Base-by-base conservation (phyloP, 64 coral and sea anemone species). In the Acropora yongei region DNA sequence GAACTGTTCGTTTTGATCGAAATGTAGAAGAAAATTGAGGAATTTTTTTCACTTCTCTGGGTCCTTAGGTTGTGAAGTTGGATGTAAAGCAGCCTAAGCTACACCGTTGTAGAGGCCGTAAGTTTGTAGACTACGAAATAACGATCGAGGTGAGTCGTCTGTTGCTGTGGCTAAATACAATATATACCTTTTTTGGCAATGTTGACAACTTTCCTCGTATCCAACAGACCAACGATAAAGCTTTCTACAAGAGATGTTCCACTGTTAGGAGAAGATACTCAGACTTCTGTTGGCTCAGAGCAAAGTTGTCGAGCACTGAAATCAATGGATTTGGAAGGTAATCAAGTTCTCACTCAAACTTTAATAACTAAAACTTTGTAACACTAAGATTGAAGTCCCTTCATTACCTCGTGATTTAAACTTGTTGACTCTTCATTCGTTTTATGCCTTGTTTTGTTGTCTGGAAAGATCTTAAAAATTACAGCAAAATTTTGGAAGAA, bases 111-210 rank as follows among this genome's bases (percentile, higher is more conserved):
- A 74, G 50, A 18, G 75, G 80, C 2, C 79, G 78, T 50, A 98
- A 91, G 86, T 98, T 91, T 66, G 94, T 95, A 17, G 97, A 98
- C 78, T 98, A 96, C 90, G 97, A 98, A 80, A 89, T 98, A 48
- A 77, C 90, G 65, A 86, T 98, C 16, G 94, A 98, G 91, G 97
- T 98, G 68, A 77, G 91, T 65, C 44, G 57, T 65, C 10, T 30
- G 30, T 30, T 30, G 30, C 30, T 30, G 30, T 30, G 30, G 44
- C 2, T 57, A 16, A 53, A 0, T 17, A 41, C 14, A 12, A 18
- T 9, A 41, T 57, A 3, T 72, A 18, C 2, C 40, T 16, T 45
- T 45, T 83, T 75, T 75, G 16, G 30, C 30, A 30, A 30, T 30
- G 30, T 30, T 30, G 30, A 30, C 30, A 30, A 30, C 55, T 78